These are phyloP conservation scores for Zaprionus tsacasi DNA, from an alignment of 1,140 invertebrate genomes.

Conservation along the genomic window DNA sequence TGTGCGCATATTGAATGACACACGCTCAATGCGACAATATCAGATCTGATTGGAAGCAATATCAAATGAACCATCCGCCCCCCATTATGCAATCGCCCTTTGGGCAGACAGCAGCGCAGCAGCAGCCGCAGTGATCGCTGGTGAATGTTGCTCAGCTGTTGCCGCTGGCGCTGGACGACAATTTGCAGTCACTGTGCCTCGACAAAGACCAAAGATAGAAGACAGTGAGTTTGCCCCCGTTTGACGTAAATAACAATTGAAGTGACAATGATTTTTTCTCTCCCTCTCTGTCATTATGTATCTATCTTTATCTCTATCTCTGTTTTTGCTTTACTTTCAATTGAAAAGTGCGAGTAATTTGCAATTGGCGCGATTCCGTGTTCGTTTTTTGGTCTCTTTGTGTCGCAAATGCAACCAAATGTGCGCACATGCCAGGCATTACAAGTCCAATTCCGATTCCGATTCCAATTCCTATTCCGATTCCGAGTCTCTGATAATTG, in stretches of 20 bases:
- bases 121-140: slow-evolving; percentile 26
- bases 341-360: slow-evolving; percentile 75
- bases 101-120: not conserved
- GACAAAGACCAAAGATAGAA: slow-evolving; percentile 1
- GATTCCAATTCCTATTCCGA: slow-evolving; percentile 14
- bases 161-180: slow-evolving; percentile 56
- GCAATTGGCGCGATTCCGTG: slow-evolving; percentile 57
- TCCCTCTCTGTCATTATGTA: not conserved
- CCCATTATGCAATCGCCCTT: slow-evolving; percentile 68
- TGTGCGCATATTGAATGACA: slow-evolving; percentile 75
- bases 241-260: slow-evolving; percentile 69
- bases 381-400: slow-evolving; percentile 47
- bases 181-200: slow-evolving; percentile 51
- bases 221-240: slow-evolving; percentile 3
- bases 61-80: slow-evolving; percentile 60
- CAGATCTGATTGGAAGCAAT: slow-evolving; percentile 72
- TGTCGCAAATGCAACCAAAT: slow-evolving; percentile 73
- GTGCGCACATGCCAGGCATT: slow-evolving; percentile 72
- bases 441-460: slow-evolving; percentile 50
- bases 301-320: not conserved
- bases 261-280: slow-evolving; percentile 66
- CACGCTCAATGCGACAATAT: slow-evolving; percentile 68
- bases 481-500: slow-evolving; percentile 31
- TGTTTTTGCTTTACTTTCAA: slow-evolving; percentile 38
- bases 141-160: slow-evolving; percentile 47